A percentile compares a stretch with the other conserved stretches of the same genome.
phyloP scores from a whole-genome alignment of 2,797 vertebrate genomes.

The Tenualosa thibaudeaui region DNA sequence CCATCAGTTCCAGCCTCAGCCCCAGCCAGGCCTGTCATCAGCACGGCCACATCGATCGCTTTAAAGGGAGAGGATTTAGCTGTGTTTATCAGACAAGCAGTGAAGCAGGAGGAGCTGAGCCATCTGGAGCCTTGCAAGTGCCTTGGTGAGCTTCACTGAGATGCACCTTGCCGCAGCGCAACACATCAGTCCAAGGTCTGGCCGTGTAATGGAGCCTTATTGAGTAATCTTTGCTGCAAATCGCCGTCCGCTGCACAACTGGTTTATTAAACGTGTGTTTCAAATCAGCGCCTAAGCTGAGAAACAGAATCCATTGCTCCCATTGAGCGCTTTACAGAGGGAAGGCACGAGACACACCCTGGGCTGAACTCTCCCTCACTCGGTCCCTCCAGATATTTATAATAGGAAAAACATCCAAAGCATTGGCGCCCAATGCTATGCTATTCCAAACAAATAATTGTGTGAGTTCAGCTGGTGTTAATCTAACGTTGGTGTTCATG shows the following conservation, averaged over 20 bases:
- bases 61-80: constrained; percentile 45
- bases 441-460: constrained; percentile 65
- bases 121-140: neutral
- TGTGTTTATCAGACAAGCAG: constrained; percentile 46
- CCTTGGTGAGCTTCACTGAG: too few relatives aligned
- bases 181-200: neutral
- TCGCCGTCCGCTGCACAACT: neutral
- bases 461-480: constrained; percentile 62
- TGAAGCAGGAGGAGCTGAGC: constrained; percentile 9
- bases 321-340: constrained; percentile 47
- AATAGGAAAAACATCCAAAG: constrained; percentile 53
- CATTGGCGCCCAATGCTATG: constrained; percentile 44
- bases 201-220: neutral
- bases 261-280: constrained; percentile 56
- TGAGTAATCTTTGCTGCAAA: neutral
- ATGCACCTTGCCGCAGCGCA: too few relatives aligned
- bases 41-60: constrained; percentile 55
- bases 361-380: constrained; percentile 48
- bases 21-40: constrained; percentile 35
- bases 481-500: constrained; percentile 31
- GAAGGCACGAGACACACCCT: constrained; percentile 44
- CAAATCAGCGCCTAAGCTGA: constrained; percentile 53
- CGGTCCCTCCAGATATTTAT: constrained; percentile 59
- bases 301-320: constrained; percentile 19
- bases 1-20: neutral